Conservation (phyloP, 2,888 invertebrate genomes). For the Folsomia candida region DNA sequence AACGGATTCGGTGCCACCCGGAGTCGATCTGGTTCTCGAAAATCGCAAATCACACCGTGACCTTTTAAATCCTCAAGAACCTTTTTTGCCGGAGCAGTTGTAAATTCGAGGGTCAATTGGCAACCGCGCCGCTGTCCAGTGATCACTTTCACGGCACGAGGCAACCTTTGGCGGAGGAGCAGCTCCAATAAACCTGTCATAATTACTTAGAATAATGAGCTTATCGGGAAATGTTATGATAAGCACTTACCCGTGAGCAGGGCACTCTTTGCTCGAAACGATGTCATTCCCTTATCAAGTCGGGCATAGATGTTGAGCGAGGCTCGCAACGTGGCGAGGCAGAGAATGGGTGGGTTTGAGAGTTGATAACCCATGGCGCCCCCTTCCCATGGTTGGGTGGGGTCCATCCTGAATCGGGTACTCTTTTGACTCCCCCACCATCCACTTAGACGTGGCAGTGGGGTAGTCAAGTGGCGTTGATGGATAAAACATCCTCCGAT, state of each 20-base stretch:
- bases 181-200: neutral
- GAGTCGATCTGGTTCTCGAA: neutral
- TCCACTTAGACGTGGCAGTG: neutral
- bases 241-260: neutral
- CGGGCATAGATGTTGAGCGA: neutral
- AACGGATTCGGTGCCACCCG: neutral
- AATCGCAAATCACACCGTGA: neutral
- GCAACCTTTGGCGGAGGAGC: neutral
- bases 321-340: neutral
- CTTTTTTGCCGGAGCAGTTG: neutral
- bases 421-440: neutral
- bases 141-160: neutral
- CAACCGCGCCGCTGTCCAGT: neutral
- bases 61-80: neutral
- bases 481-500: constrained; percentile 57
- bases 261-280: neutral
- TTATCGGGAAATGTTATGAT: too few species aligned
- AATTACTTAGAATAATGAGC: too few species aligned
- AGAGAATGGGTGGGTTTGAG: neutral
- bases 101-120: neutral
- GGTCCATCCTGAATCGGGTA: neutral
- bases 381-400: neutral
- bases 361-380: neutral
- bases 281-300: neutral
- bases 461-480: constrained; percentile 51